Percentiles rank a stretch among this genome's conserved stretches.
Conservation (phyloP, 2,888 invertebrate genomes). For the Furcula furcula region DNA sequence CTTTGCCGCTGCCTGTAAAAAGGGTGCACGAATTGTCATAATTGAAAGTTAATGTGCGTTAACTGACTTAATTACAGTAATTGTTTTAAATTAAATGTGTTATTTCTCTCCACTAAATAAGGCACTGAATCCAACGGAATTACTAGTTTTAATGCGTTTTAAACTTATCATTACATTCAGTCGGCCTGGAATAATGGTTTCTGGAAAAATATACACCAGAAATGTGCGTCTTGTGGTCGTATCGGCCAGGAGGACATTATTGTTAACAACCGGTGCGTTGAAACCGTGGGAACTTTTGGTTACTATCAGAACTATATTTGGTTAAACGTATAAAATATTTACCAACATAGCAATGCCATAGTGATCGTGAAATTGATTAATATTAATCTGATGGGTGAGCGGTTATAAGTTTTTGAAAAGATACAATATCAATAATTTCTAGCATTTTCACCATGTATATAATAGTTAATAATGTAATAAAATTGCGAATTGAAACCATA, state of each 20-base stretch:
- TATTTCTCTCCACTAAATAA: slow-evolving; percentile 49
- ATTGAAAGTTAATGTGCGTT: slow-evolving; percentile 55
- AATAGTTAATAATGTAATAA: slow-evolving; percentile 24
- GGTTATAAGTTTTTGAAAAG: slow-evolving; percentile 18
- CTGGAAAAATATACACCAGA: slow-evolving; percentile 17
- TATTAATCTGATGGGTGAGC: slow-evolving; percentile 33
- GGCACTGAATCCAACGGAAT: slow-evolving; percentile 60
- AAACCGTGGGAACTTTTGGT: too few relatives aligned
- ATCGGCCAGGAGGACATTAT: too few relatives aligned
- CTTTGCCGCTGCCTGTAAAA: slow-evolving; percentile 33
- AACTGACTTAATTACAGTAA: slow-evolving; percentile 49
- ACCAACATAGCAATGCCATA: too few relatives aligned
- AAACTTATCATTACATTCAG: slow-evolving; percentile 39
- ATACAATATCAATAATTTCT: slow-evolving; percentile 15
- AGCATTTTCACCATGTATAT: slow-evolving; percentile 11
- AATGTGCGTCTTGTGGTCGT: too few relatives aligned
- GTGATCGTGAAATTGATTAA: slow-evolving; percentile 42
- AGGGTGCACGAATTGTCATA: slow-evolving; percentile 44
- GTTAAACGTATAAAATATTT: too few relatives aligned
- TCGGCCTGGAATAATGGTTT: slow-evolving; percentile 26
- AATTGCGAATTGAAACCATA: too few relatives aligned
- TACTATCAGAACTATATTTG: too few relatives aligned
- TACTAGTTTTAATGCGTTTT: slow-evolving; percentile 46
- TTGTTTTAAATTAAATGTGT: slow-evolving; percentile 60
- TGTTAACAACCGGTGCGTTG: too few relatives aligned